Evolutionary conservation across 2,888 invertebrate species (phyloP).

Genomic region (Cecidostiba fungosa): DNA sequence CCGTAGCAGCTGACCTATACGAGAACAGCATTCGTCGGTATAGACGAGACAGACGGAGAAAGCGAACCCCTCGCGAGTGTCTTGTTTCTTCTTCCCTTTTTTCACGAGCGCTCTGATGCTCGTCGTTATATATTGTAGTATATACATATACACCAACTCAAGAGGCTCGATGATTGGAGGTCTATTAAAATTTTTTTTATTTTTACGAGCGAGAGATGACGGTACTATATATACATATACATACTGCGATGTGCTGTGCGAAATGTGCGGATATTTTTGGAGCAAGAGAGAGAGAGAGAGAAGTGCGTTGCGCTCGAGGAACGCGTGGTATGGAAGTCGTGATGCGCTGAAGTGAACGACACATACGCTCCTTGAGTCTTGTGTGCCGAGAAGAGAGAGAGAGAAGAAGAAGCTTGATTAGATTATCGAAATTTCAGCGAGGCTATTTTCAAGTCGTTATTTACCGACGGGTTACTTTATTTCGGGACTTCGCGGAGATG

Average conservation of each 20-base stretch:
- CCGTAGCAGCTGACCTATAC: slow-evolving; percentile 25
- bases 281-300: background rate
- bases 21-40: slow-evolving; percentile 22
- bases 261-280: background rate
- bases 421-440: slow-evolving; percentile 57
- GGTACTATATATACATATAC: background rate
- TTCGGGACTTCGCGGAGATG: background rate
- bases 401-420: slow-evolving; percentile 44
- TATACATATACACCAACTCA: background rate
- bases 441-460: slow-evolving; percentile 37
- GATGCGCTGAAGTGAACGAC: background rate
- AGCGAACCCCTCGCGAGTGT: background rate
- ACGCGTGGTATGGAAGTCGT: slow-evolving; percentile 13
- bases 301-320: background rate
- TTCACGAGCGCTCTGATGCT: background rate
- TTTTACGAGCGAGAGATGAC: background rate
- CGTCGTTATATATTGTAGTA: background rate
- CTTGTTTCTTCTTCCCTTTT: slow-evolving; percentile 16
- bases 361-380: background rate
- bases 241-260: background rate
- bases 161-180: slow-evolving; percentile 45
- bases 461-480: slow-evolving; percentile 21
- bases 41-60: slow-evolving; percentile 5
- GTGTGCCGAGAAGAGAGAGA: background rate
- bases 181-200: slow-evolving; percentile 30